Percentiles rank a stretch among this genome's conserved stretches.
Evolutionary conservation across 2,888 invertebrate species (phyloP).

Genomic region (Physocephala rufipes): DNA sequence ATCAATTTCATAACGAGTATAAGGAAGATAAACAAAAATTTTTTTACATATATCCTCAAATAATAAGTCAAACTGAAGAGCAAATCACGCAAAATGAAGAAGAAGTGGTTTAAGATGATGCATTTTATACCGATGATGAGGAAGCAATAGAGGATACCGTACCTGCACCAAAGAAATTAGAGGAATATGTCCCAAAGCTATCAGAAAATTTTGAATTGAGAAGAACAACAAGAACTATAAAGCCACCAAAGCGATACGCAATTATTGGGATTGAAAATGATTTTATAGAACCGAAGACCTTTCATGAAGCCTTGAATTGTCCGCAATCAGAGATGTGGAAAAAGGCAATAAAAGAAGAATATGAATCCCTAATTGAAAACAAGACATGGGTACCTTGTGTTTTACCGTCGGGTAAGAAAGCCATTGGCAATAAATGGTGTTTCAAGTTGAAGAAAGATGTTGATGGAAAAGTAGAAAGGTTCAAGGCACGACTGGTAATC

Average conservation of each 20-base stretch:
- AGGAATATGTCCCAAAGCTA: not conserved
- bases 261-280: slow-evolving; percentile 26
- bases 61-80: slow-evolving; percentile 8
- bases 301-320: slow-evolving; percentile 3
- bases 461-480: slow-evolving; percentile 7
- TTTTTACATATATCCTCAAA: not conserved
- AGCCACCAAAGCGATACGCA: slow-evolving; percentile 7
- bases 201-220: slow-evolving; percentile 16
- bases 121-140: slow-evolving; percentile 16
- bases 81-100: slow-evolving; percentile 4
- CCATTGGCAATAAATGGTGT: slow-evolving; percentile 17
- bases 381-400: slow-evolving; percentile 14
- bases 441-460: slow-evolving; percentile 16
- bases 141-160: slow-evolving; percentile 12
- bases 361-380: slow-evolving; percentile 25
- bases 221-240: slow-evolving; percentile 22
- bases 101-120: too few species aligned
- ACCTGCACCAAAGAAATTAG: slow-evolving; percentile 21
- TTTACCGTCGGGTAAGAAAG: slow-evolving; percentile 23
- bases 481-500: not conserved
- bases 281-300: slow-evolving; percentile 19
- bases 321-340: slow-evolving; percentile 33
- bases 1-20: not conserved
- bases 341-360: slow-evolving; percentile 36
- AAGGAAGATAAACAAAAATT: slow-evolving; percentile 5